Conservation (phyloP, 2,888 invertebrate genomes). For the Oligia fasciuncula region DNA sequence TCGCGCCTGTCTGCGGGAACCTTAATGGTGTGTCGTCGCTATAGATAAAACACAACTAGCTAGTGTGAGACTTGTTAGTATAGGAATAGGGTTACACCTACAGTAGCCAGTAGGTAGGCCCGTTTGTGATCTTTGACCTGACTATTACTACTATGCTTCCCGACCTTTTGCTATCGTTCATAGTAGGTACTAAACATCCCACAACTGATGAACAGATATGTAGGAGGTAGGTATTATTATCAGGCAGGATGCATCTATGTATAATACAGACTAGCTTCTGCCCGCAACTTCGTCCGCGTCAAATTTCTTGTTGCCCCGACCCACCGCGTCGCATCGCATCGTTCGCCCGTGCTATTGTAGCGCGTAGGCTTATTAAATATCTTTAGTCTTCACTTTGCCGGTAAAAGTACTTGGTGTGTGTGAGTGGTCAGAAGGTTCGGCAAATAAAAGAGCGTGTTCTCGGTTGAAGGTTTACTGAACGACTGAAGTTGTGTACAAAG, state of each 20-base stretch:
- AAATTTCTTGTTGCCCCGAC: neutral
- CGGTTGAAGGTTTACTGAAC: too few relatives aligned
- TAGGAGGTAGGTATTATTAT: neutral
- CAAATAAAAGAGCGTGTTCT: too few relatives aligned
- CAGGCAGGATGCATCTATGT: neutral
- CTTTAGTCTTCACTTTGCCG: too few relatives aligned
- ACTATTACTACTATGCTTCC: neutral
- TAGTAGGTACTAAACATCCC: neutral
- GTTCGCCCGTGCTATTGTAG: neutral
- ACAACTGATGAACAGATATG: constrained; percentile 1
- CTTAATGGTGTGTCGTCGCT: neutral
- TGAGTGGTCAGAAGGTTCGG: too few relatives aligned
- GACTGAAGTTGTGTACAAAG: too few relatives aligned
- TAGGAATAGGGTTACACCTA: neutral
- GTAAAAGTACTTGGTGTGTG: too few relatives aligned
- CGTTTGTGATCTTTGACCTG: constrained; percentile 17
- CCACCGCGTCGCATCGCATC: neutral
- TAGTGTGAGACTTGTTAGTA: neutral
- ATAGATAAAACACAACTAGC: neutral
- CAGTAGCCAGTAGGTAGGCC: too few relatives aligned
- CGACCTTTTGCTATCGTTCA: constrained; percentile 26
- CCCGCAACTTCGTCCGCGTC: neutral
- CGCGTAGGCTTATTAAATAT: too few relatives aligned
- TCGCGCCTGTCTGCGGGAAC: too few relatives aligned
- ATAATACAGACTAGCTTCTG: neutral